phyloP scores from a whole-genome alignment of 2,888 invertebrate species.

The Ophonus ardosiacus region DNA sequence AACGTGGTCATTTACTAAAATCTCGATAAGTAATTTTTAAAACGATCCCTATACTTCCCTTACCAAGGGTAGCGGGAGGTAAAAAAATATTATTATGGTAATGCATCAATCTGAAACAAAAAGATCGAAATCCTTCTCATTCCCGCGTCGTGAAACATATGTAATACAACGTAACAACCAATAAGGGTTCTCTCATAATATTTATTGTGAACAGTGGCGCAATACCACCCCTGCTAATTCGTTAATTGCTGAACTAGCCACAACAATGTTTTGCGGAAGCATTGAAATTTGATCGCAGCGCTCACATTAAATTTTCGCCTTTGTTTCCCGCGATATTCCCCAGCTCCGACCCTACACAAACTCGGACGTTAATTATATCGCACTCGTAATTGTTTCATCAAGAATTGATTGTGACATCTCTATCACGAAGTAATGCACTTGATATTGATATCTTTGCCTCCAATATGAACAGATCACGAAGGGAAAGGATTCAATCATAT shows the following conservation, averaged over 20 bases:
- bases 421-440: background rate
- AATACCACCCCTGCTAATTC: constrained; percentile 53
- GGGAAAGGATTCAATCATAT: background rate
- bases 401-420: constrained; percentile 32
- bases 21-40: too few species aligned
- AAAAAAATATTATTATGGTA: background rate
- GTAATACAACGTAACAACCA: constrained; percentile 35
- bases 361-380: constrained; percentile 18
- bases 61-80: too few species aligned
- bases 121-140: background rate
- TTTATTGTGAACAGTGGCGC: constrained; percentile 51
- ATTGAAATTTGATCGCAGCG: constrained; percentile 57
- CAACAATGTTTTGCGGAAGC: constrained; percentile 46
- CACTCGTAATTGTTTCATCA: constrained; percentile 10
- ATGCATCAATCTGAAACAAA: background rate
- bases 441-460: constrained; percentile 5
- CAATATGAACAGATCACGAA: background rate
- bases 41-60: too few species aligned
- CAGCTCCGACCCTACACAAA: background rate
- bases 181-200: constrained; percentile 59
- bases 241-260: constrained; percentile 56
- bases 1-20: too few species aligned
- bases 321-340: constrained; percentile 6
- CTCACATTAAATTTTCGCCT: constrained; percentile 16
- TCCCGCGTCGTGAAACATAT: background rate